These are phyloP conservation scores for Chlamydotis undulata DNA, from an alignment of 2,113 vertebrate genomes.

Conservation along the genomic window DNA sequence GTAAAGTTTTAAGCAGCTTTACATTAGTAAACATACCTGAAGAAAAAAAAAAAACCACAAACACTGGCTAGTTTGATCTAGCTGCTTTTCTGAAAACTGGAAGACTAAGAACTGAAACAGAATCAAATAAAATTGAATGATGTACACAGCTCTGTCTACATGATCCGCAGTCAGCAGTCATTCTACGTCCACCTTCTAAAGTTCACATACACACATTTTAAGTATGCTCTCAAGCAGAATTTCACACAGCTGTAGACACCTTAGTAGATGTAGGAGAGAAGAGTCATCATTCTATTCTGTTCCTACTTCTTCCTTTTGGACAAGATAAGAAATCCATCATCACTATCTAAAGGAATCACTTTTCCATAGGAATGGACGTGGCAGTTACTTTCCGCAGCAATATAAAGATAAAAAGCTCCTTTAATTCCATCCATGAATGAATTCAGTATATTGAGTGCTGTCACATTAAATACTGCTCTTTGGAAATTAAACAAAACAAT, in stretches of 20 bases:
- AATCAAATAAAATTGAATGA: neutral
- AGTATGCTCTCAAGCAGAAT: neutral
- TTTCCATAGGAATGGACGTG: neutral
- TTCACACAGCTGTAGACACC: neutral
- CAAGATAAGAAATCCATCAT: neutral
- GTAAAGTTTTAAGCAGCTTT: neutral
- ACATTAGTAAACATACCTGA: neutral
- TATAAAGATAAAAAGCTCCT: neutral
- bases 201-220: neutral
- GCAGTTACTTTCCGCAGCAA: neutral
- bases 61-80: neutral
- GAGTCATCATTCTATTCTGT: neutral
- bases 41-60: neutral
- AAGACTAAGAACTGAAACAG: neutral
- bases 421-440: neutral
- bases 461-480: neutral
- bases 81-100: neutral
- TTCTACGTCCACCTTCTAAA: neutral
- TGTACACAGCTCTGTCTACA: neutral
- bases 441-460: neutral
- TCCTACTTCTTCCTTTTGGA: neutral
- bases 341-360: neutral
- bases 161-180: neutral
- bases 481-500: neutral
- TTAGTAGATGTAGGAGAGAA: neutral